Percentiles rank a stretch among this genome's conserved stretches.
These are phyloP conservation scores for Limnephilus lunatus DNA, from an alignment of 2,888 invertebrate genomes.

Conservation along the genomic window DNA sequence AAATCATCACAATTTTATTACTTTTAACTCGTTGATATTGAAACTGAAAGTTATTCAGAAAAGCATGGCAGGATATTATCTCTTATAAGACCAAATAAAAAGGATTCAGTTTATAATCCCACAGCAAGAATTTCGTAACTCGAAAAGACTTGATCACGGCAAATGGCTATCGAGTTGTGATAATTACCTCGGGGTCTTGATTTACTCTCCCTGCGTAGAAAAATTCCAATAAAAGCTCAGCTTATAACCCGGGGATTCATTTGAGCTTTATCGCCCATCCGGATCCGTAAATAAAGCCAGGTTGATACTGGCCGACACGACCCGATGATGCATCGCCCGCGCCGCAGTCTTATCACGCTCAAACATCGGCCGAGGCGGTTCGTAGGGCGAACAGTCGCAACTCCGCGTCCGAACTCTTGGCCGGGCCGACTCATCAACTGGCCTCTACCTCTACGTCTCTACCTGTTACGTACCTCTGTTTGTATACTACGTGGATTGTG, in stretches of 20 bases:
- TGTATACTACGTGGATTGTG: background rate
- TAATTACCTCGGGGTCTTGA: constrained; percentile 24
- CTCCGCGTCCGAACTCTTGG: constrained; percentile 8
- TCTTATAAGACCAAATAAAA: background rate
- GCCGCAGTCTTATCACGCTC: background rate
- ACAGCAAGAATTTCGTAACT: background rate
- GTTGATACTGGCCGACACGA: constrained; percentile 38
- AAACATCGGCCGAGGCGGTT: background rate
- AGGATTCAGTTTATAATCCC: background rate
- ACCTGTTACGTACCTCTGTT: background rate
- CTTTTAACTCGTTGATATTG: background rate
- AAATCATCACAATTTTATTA: background rate
- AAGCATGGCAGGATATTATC: background rate
- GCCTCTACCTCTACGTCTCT: too few relatives aligned
- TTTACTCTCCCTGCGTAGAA: constrained; percentile 41
- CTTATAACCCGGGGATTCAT: constrained; percentile 45
- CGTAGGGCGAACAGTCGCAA: constrained; percentile 27
- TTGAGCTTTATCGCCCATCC: constrained; percentile 47
- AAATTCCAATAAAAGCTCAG: constrained; percentile 38
- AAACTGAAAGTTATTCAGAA: background rate
- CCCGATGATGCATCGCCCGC: constrained; percentile 39
- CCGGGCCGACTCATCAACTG: background rate
- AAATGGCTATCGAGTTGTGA: constrained; percentile 21
- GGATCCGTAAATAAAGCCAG: constrained; percentile 51
- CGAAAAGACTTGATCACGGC: constrained; percentile 3